phyloP scores from a whole-genome alignment of 2,888 invertebrate species.

The Altica lythri region DNA sequence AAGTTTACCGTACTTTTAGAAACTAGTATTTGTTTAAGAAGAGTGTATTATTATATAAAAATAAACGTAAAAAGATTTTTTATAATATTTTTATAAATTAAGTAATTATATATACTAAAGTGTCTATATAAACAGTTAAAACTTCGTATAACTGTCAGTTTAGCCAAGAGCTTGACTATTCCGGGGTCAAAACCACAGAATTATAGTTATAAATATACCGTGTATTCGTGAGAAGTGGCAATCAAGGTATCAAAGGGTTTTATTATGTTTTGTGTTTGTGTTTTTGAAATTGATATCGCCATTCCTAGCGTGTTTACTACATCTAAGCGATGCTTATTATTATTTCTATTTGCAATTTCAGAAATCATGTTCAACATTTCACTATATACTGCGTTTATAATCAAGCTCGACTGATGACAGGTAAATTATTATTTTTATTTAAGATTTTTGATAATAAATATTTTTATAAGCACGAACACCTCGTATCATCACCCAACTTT shows the following conservation, averaged over 20 bases:
- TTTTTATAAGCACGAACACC: no score
- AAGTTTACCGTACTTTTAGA: no score
- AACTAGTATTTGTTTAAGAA: no score
- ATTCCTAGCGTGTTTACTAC: conserved; percentile 16
- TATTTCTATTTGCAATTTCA: conserved; percentile 20
- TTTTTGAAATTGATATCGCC: conserved; percentile 21
- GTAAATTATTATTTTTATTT: no score
- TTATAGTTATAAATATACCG: background rate
- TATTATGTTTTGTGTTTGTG: conserved; percentile 20
- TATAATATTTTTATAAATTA: background rate
- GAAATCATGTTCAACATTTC: conserved; percentile 2
- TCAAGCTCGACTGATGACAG: no score
- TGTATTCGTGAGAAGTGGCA: conserved; percentile 13
- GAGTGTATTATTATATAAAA: no score
- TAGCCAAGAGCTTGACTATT: background rate
- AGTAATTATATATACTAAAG: background rate
- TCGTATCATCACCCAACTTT: no score
- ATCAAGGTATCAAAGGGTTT: conserved; percentile 14
- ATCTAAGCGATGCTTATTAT: conserved; percentile 14
- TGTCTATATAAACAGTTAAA: conserved; percentile 1
- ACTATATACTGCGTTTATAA: no score
- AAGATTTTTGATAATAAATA: no score
- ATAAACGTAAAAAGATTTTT: background rate
- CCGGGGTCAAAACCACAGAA: background rate
- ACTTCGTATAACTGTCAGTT: background rate